Evolutionary conservation across 2,113 vertebrate species (phyloP), one percentile per base, ranked within the genome.

Genomic region (Stigmatopora argus): DNA sequence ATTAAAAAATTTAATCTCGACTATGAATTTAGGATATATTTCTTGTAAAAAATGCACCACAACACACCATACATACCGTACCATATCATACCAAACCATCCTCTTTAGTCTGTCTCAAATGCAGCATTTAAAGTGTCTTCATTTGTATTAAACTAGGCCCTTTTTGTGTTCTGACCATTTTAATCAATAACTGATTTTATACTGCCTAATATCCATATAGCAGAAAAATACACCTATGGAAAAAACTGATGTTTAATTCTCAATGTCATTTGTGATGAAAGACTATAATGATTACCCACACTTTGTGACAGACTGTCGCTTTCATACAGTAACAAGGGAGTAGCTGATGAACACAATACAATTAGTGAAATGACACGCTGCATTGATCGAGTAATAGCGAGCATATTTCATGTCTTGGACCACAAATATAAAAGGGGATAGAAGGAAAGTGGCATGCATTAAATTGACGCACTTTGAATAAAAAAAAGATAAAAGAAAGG

Each of bases 311-410:
- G 69, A 80, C 72, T 76, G 67, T 66, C 41, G 64, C 66, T 59
- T 72, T 81, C 72, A 76, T 18, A 26, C 62, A 44, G 21, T 65
- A 75, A 79, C 69, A 71, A 78, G 72, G 35, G 69, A 68, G 72
- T 17, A 59, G 57, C 57, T 65, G 68, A 78, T 62, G 73, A 74
- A 59, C 64, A 68, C 62, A 66, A 74, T 47, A 69, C 64, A 78
- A 74, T 71, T 72, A 74, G 56, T 0, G 1, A 64, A 71, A 74
- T 46, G 15, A 75, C 73, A 73, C 23, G 31, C 59, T 63, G 65
- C 62, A 64, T 58, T 72, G 66, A 79, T 75, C 59, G 59, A 35
- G 58, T 78, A 69, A 78, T 65, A 53, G 49, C 68, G 66, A 66
- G 62, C 65, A 72, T 77, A 59, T 62, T 56, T 44, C 58, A 61